Percentiles rank a stretch among this genome's conserved stretches.
Evolutionary conservation across 2,113 vertebrate genomes (phyloP).

Genomic region (Caretta caretta): DNA sequence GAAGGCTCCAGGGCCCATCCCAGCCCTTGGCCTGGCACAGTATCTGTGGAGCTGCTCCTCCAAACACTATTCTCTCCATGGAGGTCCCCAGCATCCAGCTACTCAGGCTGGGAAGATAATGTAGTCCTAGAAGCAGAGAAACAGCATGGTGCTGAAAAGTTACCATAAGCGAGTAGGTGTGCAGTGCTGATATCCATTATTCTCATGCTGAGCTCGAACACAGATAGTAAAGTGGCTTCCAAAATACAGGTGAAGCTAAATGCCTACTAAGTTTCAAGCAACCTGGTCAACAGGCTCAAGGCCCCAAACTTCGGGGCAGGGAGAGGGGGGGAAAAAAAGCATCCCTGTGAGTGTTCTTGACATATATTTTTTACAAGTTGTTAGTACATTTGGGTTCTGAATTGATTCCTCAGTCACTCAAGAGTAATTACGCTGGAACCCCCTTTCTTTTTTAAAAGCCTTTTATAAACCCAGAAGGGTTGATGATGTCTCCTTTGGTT

Average conservation of each 20-base stretch:
- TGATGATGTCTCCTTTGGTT: not conserved
- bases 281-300: not conserved
- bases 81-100: not conserved
- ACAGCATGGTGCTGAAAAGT: not conserved
- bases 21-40: not conserved
- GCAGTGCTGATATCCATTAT: not conserved
- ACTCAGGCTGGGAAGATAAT: not conserved
- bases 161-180: not conserved
- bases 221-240: not conserved
- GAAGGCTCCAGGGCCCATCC: not conserved
- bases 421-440: not conserved
- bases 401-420: not conserved
- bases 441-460: not conserved
- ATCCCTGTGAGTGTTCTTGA: not conserved
- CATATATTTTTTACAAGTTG: not conserved
- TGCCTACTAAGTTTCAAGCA: not conserved
- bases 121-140: not conserved
- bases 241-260: not conserved
- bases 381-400: not conserved
- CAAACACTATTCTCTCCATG: not conserved
- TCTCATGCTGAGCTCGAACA: not conserved
- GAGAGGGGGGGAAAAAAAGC: not conserved
- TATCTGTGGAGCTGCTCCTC: not conserved
- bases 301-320: not conserved
- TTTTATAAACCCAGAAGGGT: not conserved